phyloP scores from a whole-genome alignment of 2,797 vertebrate genomes.

The Pipistrellus kuhlii region DNA sequence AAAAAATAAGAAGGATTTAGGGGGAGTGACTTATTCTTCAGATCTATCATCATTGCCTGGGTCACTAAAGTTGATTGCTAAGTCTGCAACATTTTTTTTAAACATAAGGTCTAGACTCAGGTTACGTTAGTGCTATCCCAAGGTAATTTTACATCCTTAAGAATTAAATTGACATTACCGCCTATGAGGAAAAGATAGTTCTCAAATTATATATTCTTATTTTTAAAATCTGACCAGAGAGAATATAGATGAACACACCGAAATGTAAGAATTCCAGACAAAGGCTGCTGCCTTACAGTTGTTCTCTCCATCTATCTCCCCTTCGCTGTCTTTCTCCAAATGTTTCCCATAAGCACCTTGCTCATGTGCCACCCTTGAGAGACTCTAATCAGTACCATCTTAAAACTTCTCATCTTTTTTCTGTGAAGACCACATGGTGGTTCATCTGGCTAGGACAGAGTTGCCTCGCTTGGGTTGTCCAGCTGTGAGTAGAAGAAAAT shows the following conservation, averaged over 20 bases:
- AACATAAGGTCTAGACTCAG: not conserved
- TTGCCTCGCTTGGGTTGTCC: not conserved
- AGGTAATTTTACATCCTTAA: not conserved
- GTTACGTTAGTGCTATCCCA: not conserved
- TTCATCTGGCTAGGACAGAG: not conserved
- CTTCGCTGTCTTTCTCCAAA: not conserved
- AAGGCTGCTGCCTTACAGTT: not conserved
- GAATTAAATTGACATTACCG: conserved; percentile 7
- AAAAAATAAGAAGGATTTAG: not conserved
- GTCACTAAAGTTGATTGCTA: not conserved
- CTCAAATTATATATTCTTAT: not conserved
- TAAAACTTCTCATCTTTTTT: not conserved
- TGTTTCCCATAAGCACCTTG: not conserved
- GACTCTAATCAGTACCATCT: fast-evolving
- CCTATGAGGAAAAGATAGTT: not conserved
- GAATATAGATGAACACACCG: not conserved
- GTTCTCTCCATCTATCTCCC: not conserved
- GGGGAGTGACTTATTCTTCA: not conserved
- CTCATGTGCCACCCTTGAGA: not conserved
- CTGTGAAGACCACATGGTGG: not conserved
- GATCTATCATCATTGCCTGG: not conserved
- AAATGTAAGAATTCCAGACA: not conserved
- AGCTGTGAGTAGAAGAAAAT: not conserved
- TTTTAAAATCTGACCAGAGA: not conserved
- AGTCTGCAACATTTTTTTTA: not conserved